Base-by-base conservation (phyloP, 2,113 vertebrate genomes). In the Microcebus murinus region DNA sequence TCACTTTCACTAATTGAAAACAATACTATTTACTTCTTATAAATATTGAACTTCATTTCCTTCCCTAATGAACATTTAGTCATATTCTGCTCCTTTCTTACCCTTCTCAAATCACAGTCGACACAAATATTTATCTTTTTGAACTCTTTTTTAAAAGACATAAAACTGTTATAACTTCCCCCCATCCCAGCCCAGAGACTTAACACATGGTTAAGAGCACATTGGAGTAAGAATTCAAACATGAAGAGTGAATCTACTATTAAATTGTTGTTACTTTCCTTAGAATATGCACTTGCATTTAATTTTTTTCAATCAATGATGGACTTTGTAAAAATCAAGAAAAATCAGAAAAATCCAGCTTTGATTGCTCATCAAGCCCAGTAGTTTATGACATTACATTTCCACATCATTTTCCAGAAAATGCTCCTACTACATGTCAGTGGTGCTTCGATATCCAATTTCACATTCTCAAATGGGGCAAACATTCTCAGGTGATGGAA, bases 391-490 rank as follows among this genome's bases (percentile, higher is more conserved):
- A 92, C 29, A 73, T 91, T 88, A 18, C 3, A 17, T 92, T 92
- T 95, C 48, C 15, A 9, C 11, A 68, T 79, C 31, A 45, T 79
- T 92, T 96, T 94, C 59, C 27, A 68, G n/a, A 52, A 86, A 86
- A 82, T 55, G 2, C 4, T 92, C 9, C 50, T 67, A 67, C 34
- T 70, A 55, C 23, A 67, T 67, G 88, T 94, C 61, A 79, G 11
- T 48, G 6, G 1, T 23, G 29, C 42, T 97, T 94, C 45, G 25
- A 12, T 9, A 39, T 31, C 20, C 20, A 57, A 77, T 90, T 87
- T 95, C 48, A 34, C 29, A 42, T 93, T 95, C 70, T 67, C 34
- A 74, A 48, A 55, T 77, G 42, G 96, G 55, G 87, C 39, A 94
- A 59, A 84, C 27, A 48, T 87, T 86, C 96, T 86, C 48, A 81